Percentiles rank a stretch among this genome's conserved stretches.
These are phyloP conservation scores for Andricus grossulariae DNA, from an alignment of 1,140 invertebrate species.

Conservation along the genomic window DNA sequence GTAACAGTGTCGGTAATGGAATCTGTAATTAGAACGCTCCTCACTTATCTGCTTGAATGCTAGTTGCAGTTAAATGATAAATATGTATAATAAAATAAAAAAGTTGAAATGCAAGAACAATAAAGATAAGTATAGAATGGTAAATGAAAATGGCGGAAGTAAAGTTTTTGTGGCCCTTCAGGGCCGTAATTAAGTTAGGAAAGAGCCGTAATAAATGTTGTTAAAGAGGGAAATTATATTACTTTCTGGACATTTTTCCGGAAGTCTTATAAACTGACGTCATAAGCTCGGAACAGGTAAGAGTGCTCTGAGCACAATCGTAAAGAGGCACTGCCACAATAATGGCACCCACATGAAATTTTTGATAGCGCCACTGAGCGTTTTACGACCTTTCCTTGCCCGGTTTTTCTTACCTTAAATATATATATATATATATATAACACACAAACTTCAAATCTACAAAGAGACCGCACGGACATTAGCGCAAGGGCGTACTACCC, in stretches of 20 bases:
- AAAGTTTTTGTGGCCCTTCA: neutral
- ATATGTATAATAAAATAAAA: too few relatives aligned
- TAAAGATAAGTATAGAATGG: neutral
- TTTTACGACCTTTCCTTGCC: neutral
- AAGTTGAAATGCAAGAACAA: too few relatives aligned
- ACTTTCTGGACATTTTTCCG: neutral
- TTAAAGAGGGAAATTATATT: neutral
- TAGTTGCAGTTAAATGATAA: too few relatives aligned
- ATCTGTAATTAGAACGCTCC: too few relatives aligned
- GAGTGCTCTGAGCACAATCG: neutral
- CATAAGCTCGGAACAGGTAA: neutral
- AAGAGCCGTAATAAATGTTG: conserved; percentile 1
- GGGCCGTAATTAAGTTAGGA: neutral
- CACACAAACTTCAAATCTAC: neutral
- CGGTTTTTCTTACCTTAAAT: neutral
- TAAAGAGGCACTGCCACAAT: neutral
- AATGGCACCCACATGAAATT: conserved; percentile 23
- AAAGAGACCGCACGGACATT: neutral
- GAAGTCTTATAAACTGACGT: conserved; percentile 3
- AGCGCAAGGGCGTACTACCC: too few relatives aligned
- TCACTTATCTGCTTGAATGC: too few relatives aligned
- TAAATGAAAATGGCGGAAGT: neutral
- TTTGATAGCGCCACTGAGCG: conserved; percentile 10
- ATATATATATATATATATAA: neutral
- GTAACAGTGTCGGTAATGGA: too few relatives aligned